phyloP scores from a whole-genome alignment of 1,140 invertebrate genomes.

The Colletes latitarsis region DNA sequence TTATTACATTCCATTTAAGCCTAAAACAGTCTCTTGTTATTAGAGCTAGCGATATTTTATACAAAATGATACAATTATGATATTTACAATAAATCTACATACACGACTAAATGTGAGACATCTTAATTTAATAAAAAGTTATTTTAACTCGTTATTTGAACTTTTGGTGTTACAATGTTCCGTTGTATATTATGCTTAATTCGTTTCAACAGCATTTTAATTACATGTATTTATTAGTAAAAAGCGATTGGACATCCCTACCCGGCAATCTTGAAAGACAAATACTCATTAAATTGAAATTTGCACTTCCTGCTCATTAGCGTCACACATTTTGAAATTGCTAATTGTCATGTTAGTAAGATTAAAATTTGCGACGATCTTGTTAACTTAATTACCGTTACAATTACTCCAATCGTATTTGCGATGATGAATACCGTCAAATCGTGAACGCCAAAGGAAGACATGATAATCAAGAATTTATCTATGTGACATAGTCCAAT shows the following conservation, averaged over 20 bases:
- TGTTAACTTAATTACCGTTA: background rate
- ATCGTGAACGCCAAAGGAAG: slow-evolving; percentile 34
- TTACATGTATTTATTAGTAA: slow-evolving; percentile 30
- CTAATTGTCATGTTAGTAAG: slow-evolving; percentile 37
- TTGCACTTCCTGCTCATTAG: slow-evolving; percentile 19
- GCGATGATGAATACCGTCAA: slow-evolving; percentile 38
- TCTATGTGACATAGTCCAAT: background rate
- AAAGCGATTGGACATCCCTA: slow-evolving; percentile 35
- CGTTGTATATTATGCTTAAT: slow-evolving; percentile 26
- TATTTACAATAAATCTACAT: slow-evolving; percentile 68
- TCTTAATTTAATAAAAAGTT: slow-evolving; percentile 57
- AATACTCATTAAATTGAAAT: slow-evolving; percentile 38
- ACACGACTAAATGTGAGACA: slow-evolving; percentile 51
- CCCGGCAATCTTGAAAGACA: slow-evolving; percentile 37
- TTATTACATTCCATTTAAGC: slow-evolving; percentile 51
- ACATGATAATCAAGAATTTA: slow-evolving; percentile 31
- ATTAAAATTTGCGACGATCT: slow-evolving; percentile 32
- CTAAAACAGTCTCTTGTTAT: slow-evolving; percentile 71
- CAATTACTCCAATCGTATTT: slow-evolving; percentile 5
- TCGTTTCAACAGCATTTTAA: slow-evolving; percentile 28
- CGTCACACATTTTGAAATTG: slow-evolving; percentile 34
- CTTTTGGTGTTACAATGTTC: slow-evolving; percentile 59
- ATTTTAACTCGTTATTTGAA: slow-evolving; percentile 57
- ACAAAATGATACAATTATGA: slow-evolving; percentile 71
- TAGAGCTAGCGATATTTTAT: slow-evolving; percentile 59